Conservation (phyloP, 2,113 vertebrate species). For the Psilopsiagon aurifrons region DNA sequence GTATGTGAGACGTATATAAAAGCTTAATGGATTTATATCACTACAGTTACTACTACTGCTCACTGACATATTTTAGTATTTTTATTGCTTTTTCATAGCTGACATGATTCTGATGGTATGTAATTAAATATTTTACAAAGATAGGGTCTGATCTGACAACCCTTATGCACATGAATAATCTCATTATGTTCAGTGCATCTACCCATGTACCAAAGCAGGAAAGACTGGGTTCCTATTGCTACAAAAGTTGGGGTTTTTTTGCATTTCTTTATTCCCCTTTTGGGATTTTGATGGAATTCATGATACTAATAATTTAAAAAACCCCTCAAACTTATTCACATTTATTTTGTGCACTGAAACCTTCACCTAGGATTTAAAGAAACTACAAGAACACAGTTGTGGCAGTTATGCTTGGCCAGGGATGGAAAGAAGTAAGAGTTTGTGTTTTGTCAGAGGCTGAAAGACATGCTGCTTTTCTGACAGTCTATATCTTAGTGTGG, state of each 20-base stretch:
- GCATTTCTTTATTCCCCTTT: not conserved
- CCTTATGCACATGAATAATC: conserved; percentile 26
- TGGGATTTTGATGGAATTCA: conserved; percentile 1
- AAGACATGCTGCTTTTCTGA: conserved; percentile 23
- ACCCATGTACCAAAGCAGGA: conserved; percentile 3
- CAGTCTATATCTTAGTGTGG: not conserved
- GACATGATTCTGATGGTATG: conserved; percentile 37
- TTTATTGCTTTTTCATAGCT: conserved; percentile 58
- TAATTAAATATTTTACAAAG: conserved; percentile 64
- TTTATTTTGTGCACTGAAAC: not conserved
- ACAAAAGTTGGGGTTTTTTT: not conserved
- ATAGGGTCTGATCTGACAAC: conserved; percentile 30
- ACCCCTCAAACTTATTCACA: not conserved
- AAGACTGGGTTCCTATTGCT: conserved; percentile 1
- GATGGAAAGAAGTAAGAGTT: conserved; percentile 34
- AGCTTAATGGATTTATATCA: not conserved
- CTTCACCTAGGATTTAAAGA: not conserved
- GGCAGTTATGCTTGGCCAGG: not conserved
- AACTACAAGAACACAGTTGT: not conserved
- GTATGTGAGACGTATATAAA: not conserved
- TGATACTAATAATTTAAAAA: not conserved
- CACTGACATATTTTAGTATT: conserved; percentile 30
- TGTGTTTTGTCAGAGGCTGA: conserved; percentile 25
- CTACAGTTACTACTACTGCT: conserved; percentile 9
- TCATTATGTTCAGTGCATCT: conserved; percentile 6